Evolutionary conservation across 92 coral and sea anemone genomes (phyloP).

Genomic region (Zoanthus sansibaricus): DNA sequence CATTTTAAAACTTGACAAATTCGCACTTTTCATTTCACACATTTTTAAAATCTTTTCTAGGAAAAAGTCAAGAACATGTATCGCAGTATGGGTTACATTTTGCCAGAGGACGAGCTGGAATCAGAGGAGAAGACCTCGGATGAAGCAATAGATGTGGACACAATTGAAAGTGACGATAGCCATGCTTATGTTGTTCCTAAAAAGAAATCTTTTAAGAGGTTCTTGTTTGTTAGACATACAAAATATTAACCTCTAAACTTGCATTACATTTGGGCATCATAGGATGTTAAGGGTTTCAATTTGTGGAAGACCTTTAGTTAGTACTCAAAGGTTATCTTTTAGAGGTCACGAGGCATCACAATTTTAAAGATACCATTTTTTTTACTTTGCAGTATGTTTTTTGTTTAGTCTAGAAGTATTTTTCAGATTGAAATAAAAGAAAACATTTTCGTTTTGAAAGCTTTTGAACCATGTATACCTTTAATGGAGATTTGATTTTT

Average conservation of each 20-base stretch:
- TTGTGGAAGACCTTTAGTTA: neutral
- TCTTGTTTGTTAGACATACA: neutral
- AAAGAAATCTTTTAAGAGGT: constrained; percentile 80
- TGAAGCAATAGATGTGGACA: constrained; percentile 97
- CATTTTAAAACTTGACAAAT: no score
- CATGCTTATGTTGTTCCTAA: constrained; percentile 63
- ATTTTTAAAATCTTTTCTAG: constrained; percentile 35
- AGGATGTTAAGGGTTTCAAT: neutral
- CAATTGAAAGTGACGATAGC: constrained; percentile 78
- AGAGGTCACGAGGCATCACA: no score
- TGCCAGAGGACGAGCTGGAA: constrained; percentile 64
- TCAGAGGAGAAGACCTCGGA: constrained; percentile 78
- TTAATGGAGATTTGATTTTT: no score
- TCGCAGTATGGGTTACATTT: constrained; percentile 86
- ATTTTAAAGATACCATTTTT: no score
- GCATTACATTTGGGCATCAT: neutral
- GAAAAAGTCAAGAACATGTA: constrained; percentile 90
- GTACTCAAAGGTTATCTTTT: no score
- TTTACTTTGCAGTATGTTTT: no score
- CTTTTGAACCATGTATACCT: no score
- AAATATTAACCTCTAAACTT: neutral
- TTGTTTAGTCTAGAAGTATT: no score
- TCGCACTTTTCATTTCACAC: neutral
- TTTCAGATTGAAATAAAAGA: no score
- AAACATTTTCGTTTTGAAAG: no score